phyloP scores from a whole-genome alignment of 1,140 invertebrate species.

The Drosophila kurseongensis region DNA sequence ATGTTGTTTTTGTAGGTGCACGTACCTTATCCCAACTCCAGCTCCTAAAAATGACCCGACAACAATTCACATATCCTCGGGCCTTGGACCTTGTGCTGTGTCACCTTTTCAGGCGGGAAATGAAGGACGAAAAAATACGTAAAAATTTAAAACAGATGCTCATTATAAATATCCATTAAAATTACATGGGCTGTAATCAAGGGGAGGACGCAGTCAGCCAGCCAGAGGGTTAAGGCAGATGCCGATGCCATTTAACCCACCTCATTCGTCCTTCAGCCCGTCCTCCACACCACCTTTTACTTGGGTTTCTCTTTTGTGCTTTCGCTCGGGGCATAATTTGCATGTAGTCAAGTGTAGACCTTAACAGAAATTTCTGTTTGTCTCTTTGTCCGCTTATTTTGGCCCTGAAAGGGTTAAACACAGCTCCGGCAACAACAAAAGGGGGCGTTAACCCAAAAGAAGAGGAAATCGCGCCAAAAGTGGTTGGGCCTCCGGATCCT shows the following conservation, averaged over 20 bases:
- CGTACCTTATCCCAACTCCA: slow-evolving; percentile 11
- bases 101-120: slow-evolving; percentile 53
- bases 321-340: slow-evolving; percentile 68
- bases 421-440: slow-evolving; percentile 2
- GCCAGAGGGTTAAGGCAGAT: slow-evolving; percentile 15
- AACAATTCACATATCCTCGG: slow-evolving; percentile 73
- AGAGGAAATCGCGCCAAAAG: slow-evolving; percentile 63
- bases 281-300: slow-evolving; percentile 6
- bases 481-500: slow-evolving; percentile 40
- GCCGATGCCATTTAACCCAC: slow-evolving; percentile 9
- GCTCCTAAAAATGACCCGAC: slow-evolving; percentile 63
- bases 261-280: slow-evolving; percentile 21
- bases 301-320: slow-evolving; percentile 33
- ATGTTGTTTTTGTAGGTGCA: slow-evolving; percentile 5
- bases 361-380: slow-evolving; percentile 61
- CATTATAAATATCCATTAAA: slow-evolving; percentile 82
- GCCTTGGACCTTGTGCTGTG: slow-evolving; percentile 55
- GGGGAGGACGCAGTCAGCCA: slow-evolving; percentile 21
- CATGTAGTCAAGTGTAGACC: slow-evolving; percentile 66
- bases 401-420: slow-evolving; percentile 71
- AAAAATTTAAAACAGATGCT: slow-evolving; percentile 72
- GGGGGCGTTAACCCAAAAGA: slow-evolving; percentile 55
- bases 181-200: slow-evolving; percentile 69
- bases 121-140: slow-evolving; percentile 28
- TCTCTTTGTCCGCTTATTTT: slow-evolving; percentile 53